These are phyloP conservation scores for Pteromalus puparum DNA, from an alignment of 1,140 invertebrate species.

Conservation along the genomic window DNA sequence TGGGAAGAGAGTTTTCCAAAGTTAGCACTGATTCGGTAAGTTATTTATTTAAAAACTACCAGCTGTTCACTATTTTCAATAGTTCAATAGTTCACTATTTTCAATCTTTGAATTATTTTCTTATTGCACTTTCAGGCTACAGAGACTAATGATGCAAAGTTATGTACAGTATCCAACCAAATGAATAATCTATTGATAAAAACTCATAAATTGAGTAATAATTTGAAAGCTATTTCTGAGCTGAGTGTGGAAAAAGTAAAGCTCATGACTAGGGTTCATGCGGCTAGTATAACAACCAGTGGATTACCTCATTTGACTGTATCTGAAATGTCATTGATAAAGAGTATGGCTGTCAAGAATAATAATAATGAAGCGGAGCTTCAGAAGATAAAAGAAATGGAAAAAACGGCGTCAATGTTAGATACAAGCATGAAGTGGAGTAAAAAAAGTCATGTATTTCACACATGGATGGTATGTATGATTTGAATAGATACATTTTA, in stretches of 20 bases:
- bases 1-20: conserved; percentile 57
- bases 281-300: conserved; percentile 57
- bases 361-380: conserved; percentile 20
- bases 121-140: conserved; percentile 1
- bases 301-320: conserved; percentile 65
- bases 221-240: conserved; percentile 67
- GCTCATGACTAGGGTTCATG: conserved; percentile 62
- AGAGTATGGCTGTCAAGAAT: conserved; percentile 54
- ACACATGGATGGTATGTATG: conserved; percentile 66
- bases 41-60: conserved; percentile 7
- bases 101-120: neutral
- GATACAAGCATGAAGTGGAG: conserved; percentile 62
- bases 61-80: neutral
- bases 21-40: conserved; percentile 23
- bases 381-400: conserved; percentile 57
- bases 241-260: conserved; percentile 61
- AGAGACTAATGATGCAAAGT: conserved; percentile 28
- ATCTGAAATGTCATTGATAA: conserved; percentile 63
- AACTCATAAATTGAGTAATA: conserved; percentile 64
- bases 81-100: neutral
- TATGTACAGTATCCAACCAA: conserved; percentile 41
- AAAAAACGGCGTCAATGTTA: conserved; percentile 54
- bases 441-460: conserved; percentile 63
- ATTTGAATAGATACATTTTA: neutral
- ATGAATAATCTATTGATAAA: conserved; percentile 59